Percentiles rank a stretch among this genome's conserved stretches.
These are phyloP conservation scores for Apaloderma vittatum DNA, from an alignment of 2,113 vertebrate genomes.

Conservation along the genomic window DNA sequence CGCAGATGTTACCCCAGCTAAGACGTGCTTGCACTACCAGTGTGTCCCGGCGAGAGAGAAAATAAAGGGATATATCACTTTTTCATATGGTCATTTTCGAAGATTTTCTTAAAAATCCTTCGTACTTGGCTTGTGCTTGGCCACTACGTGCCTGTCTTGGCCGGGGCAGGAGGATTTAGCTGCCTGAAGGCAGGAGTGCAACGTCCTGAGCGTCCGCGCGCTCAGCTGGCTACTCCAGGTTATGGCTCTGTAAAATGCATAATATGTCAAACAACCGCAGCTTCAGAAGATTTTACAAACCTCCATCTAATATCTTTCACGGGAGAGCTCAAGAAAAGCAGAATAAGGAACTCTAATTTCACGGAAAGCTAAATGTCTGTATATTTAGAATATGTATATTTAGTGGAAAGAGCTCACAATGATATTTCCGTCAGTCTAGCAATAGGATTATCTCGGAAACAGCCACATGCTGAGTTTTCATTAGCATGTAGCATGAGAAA, in stretches of 20 bases:
- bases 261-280: neutral
- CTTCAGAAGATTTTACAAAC: neutral
- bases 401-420: neutral
- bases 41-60: neutral
- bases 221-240: neutral
- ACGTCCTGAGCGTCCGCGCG: accelerated
- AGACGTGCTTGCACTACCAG: neutral
- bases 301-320: neutral
- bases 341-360: neutral
- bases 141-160: accelerated
- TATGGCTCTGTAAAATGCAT: neutral
- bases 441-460: constrained; percentile 27
- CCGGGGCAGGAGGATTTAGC: neutral
- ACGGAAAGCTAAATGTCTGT: neutral
- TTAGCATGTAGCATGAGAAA: constrained; percentile 40
- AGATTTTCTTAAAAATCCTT: neutral
- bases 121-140: neutral
- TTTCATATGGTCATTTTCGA: neutral
- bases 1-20: neutral
- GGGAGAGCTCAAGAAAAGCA: neutral
- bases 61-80: neutral
- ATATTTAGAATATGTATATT: neutral
- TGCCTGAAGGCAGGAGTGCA: neutral
- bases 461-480: constrained; percentile 48
- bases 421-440: constrained; percentile 44